Evolutionary conservation across 2,888 invertebrate species (phyloP).

Genomic region (Bruchidius siliquastri): DNA sequence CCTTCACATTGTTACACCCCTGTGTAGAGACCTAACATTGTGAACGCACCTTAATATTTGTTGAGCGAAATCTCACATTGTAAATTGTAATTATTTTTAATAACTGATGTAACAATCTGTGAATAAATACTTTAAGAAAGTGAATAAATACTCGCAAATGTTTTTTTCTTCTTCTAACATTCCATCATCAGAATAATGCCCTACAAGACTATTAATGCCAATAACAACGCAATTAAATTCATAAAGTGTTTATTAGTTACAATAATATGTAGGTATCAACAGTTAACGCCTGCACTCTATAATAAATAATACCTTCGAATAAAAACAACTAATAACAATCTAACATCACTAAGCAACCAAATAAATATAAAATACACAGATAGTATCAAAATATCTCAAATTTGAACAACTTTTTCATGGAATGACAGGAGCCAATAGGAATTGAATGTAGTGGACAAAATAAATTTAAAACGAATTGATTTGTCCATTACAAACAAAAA

Average conservation of each 20-base stretch:
- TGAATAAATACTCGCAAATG: not conserved
- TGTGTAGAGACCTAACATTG: not conserved
- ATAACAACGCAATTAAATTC: conserved; percentile 18
- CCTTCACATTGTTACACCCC: not conserved
- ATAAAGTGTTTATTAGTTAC: conserved; percentile 40
- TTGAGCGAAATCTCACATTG: conserved; percentile 5
- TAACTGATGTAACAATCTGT: conserved; percentile 22
- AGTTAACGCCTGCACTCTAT: conserved; percentile 40
- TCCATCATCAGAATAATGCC: too few relatives aligned
- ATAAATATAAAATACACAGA: conserved; percentile 29
- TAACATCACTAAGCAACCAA: conserved; percentile 16
- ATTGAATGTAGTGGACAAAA: conserved; percentile 11
- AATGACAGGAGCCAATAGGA: conserved; percentile 28
- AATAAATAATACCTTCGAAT: conserved; percentile 23
- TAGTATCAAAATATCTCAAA: conserved; percentile 27
- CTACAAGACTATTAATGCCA: too few relatives aligned
- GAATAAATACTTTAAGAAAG: conserved; percentile 21
- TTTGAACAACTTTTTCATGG: conserved; percentile 26
- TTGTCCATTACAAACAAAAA: conserved; percentile 13
- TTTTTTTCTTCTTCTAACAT: too few relatives aligned
- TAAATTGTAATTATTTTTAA: conserved; percentile 21
- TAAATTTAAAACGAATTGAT: not conserved
- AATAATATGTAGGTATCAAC: conserved; percentile 36
- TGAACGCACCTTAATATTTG: not conserved
- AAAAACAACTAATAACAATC: conserved; percentile 18